Percentiles rank a stretch among this genome's conserved stretches.
Conservation (phyloP, 2,888 invertebrate species). For the Sipunculus nudus region DNA sequence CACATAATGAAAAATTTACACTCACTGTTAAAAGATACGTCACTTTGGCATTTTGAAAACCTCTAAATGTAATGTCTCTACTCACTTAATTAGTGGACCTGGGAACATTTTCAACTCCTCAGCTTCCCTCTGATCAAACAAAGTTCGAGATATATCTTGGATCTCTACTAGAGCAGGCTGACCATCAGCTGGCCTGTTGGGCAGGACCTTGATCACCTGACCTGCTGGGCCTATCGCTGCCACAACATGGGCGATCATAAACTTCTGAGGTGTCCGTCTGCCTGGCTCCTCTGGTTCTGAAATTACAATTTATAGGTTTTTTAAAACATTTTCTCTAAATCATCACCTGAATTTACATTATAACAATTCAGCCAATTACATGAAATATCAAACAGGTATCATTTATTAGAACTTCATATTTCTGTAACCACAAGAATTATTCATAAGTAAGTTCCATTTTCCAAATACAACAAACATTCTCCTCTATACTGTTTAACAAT, state of each 20-base stretch:
- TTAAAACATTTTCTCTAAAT: background rate
- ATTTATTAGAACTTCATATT: too few relatives aligned
- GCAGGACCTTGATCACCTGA: slow-evolving; percentile 79
- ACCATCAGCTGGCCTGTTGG: slow-evolving; percentile 82
- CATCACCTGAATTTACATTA: too few relatives aligned
- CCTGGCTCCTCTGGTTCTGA: background rate
- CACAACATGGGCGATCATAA: slow-evolving; percentile 80
- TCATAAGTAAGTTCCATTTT: too few relatives aligned
- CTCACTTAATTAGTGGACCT: slow-evolving; percentile 81
- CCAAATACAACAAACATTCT: too few relatives aligned
- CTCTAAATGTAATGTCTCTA: too few relatives aligned
- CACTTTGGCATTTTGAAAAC: too few relatives aligned
- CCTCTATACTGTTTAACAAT: too few relatives aligned
- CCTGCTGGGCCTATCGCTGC: slow-evolving; percentile 69
- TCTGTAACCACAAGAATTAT: too few relatives aligned
- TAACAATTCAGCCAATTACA: too few relatives aligned
- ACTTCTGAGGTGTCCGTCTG: slow-evolving; percentile 83
- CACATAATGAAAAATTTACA: too few relatives aligned
- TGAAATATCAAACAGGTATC: too few relatives aligned
- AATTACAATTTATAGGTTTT: background rate
- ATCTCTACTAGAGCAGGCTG: slow-evolving; percentile 82
- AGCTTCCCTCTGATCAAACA: slow-evolving; percentile 46
- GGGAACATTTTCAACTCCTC: slow-evolving; percentile 75
- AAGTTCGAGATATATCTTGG: slow-evolving; percentile 69
- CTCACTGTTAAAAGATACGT: too few relatives aligned